Evolutionary conservation across 2,888 invertebrate genomes (phyloP), one percentile per base, ranked within the genome.

Genomic region (Antheraea assamensis): DNA sequence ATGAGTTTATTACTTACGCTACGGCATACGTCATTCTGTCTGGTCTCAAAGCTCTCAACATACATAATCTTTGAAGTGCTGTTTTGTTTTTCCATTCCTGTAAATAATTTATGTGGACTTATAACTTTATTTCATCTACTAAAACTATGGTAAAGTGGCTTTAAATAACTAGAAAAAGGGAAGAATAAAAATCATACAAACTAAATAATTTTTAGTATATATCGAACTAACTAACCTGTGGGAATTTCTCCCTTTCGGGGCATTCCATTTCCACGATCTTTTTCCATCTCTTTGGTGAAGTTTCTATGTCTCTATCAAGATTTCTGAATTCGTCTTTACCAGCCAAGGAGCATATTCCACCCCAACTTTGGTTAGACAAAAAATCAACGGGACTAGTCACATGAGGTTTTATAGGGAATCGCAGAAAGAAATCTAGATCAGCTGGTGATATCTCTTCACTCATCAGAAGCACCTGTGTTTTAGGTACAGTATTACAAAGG

Each of bases 21-120:
- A 99, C 96, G 3, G 99, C 99, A 92, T 99, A 99, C 0, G 98
- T 98, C 99, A 99, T 99, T 82, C 99, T 96, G 90, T 99, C 99
- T 0, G 99, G 98, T 80, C 99, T 93, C 27, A 99, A 91, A 0
- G 99, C 99, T 87, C 99, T 95, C 95, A 99, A 96, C 98, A 99
- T 99, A 87, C 99, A 99, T n/a, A 99, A 93, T 79, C 98, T 96
- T 88, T 99, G 99, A 30, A 99, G 93, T 0, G 98, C 97, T 0
- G 98, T 97, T 95, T 99, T 99, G 86, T 98, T 98, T 91, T 99
- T 99, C 99, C 99, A 99, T 92, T 99, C 99, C 92, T 95, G 73
- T 64, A 80, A 24, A 85, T 78, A 74, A 74, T 66, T 21, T 30
- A 21, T 35, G 42, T 61, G 2, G 27, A 19, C 15, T 47, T 42